phyloP scores from a whole-genome alignment of 2,888 invertebrate genomes.

The Trilocha varians region DNA sequence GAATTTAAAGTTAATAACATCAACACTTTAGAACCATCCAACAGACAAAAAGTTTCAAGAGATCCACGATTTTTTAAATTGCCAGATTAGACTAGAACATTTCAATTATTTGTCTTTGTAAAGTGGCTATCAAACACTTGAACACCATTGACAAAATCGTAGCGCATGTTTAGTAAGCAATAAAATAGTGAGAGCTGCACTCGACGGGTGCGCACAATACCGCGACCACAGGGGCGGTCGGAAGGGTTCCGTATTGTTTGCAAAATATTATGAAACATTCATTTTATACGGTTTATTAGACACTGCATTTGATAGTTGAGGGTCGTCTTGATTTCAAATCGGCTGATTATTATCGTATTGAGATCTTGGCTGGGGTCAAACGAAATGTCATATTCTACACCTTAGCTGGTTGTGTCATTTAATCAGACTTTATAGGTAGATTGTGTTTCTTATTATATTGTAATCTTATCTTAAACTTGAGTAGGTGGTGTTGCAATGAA shows the following conservation, averaged over 20 bases:
- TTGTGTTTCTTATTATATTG: too few relatives aligned
- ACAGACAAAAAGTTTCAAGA: not conserved
- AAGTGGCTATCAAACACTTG: not conserved
- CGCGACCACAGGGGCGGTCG: constrained; percentile 35
- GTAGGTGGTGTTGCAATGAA: too few relatives aligned
- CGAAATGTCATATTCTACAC: too few relatives aligned
- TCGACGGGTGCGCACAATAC: constrained; percentile 42
- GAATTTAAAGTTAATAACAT: too few relatives aligned
- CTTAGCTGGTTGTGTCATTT: too few relatives aligned
- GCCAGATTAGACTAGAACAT: not conserved
- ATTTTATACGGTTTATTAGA: constrained; percentile 70
- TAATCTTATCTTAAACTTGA: too few relatives aligned
- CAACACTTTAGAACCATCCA: too few relatives aligned
- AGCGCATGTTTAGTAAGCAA: constrained; percentile 21
- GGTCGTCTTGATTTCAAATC: constrained; percentile 57
- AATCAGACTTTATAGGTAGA: too few relatives aligned
- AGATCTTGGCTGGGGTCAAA: constrained; percentile 15
- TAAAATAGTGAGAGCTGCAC: constrained; percentile 36
- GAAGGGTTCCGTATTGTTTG: constrained; percentile 66
- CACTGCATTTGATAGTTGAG: constrained; percentile 62
- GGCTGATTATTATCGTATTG: constrained; percentile 63
- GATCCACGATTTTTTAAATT: not conserved
- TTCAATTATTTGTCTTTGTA: not conserved
- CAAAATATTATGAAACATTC: constrained; percentile 72
- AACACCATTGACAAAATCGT: constrained; percentile 16